These are phyloP conservation scores for Tragelaphus strepsiceros DNA, from an alignment of 2,113 vertebrate species.

Conservation along the genomic window DNA sequence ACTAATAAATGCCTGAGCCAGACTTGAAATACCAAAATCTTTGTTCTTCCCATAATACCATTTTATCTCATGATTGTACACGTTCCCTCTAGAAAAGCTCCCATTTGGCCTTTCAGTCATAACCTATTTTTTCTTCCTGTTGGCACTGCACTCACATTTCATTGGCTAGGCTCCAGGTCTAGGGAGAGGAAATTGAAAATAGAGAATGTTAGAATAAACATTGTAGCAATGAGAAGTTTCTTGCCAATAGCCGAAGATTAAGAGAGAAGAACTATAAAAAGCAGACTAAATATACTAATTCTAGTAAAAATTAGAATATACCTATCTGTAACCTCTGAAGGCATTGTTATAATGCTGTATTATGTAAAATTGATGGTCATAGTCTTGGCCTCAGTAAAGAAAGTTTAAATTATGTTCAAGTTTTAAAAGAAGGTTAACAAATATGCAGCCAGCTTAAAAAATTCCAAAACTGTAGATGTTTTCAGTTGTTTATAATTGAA, in stretches of 20 bases:
- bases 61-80: background rate
- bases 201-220: slow-evolving; percentile 51
- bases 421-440: background rate
- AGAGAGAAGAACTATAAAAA: slow-evolving; percentile 4
- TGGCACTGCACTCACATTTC: slow-evolving; percentile 28
- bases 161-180: slow-evolving; percentile 22
- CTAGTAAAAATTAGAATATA: background rate
- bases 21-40: background rate
- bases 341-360: background rate
- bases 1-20: background rate
- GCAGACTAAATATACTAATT: background rate
- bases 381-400: background rate
- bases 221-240: background rate
- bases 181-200: slow-evolving; percentile 41
- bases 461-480: background rate
- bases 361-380: background rate
- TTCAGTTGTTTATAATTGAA: background rate
- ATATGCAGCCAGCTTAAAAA: background rate
- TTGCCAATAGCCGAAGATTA: background rate
- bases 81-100: background rate
- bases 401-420: background rate
- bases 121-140: slow-evolving; percentile 34
- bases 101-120: background rate
- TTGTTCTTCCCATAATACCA: background rate
- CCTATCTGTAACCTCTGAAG: background rate